Conservation (phyloP, 2,888 invertebrate species). For the Chironomus tentans region DNA sequence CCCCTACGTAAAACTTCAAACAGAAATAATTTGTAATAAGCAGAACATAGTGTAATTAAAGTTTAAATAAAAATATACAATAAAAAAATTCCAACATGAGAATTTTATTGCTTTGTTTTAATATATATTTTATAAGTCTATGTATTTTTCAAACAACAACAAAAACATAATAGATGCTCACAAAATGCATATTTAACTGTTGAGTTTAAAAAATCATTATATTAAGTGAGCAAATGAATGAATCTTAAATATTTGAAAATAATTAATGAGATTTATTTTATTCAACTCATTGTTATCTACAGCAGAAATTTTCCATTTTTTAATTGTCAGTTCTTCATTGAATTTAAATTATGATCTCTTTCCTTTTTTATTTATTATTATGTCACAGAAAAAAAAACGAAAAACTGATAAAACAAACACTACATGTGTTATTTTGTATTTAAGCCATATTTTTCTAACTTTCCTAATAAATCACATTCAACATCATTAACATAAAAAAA, state of each 20-base stretch:
- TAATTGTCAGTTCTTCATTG: background rate
- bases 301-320: background rate
- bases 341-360: background rate
- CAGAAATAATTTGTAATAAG: background rate
- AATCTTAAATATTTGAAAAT: background rate
- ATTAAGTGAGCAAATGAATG: no score
- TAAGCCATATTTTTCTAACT: no score
- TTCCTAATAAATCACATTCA: no score
- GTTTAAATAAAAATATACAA: background rate
- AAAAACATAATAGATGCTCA: background rate
- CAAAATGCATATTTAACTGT: background rate
- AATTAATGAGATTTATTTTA: background rate
- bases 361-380: background rate
- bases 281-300: background rate
- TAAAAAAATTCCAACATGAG: constrained; percentile 11
- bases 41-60: background rate
- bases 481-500: no score
- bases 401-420: no score
- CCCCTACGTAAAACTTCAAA: no score
- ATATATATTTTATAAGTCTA: background rate
- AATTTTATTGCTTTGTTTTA: constrained; percentile 20
- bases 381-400: background rate
- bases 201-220: background rate
- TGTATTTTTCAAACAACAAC: background rate
- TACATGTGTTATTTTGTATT: no score